phyloP scores from a whole-genome alignment of 2,888 invertebrate species.

The Eristalinus aeneus region DNA sequence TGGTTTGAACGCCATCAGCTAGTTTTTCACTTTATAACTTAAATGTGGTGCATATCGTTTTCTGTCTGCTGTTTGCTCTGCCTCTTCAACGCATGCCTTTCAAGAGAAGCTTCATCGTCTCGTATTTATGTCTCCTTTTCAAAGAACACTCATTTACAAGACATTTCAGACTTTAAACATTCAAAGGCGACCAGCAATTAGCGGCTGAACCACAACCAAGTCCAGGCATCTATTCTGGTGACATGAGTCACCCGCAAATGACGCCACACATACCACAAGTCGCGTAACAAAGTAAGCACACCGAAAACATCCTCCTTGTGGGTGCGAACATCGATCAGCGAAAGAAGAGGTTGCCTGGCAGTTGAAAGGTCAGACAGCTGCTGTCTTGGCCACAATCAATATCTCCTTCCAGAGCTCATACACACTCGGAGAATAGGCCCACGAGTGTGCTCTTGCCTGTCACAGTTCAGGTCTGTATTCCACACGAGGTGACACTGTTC shows the following conservation, averaged over 20 bases:
- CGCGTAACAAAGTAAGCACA: background rate
- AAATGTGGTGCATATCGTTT: too few relatives aligned
- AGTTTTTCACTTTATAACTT: too few relatives aligned
- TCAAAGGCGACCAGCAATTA: background rate
- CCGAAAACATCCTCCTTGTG: background rate
- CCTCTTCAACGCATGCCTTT: too few relatives aligned
- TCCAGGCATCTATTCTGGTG: background rate
- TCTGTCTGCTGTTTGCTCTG: too few relatives aligned
- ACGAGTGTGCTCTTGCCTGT: background rate
- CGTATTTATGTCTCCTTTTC: background rate
- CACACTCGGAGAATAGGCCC: background rate
- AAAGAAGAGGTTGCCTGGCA: background rate
- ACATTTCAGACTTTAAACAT: background rate
- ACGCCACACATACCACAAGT: background rate
- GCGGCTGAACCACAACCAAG: background rate
- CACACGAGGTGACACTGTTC: background rate
- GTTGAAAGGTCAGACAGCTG: conserved; percentile 24
- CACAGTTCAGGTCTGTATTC: background rate
- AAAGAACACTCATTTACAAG: background rate
- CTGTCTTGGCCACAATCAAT: conserved; percentile 31
- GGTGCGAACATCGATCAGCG: background rate
- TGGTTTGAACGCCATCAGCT: too few relatives aligned
- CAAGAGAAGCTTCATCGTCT: background rate
- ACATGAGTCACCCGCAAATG: conserved; percentile 10
- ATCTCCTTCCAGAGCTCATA: background rate